Base-by-base conservation (phyloP, 2,888 invertebrate species). In the Poecilobothrus nobilitatus region DNA sequence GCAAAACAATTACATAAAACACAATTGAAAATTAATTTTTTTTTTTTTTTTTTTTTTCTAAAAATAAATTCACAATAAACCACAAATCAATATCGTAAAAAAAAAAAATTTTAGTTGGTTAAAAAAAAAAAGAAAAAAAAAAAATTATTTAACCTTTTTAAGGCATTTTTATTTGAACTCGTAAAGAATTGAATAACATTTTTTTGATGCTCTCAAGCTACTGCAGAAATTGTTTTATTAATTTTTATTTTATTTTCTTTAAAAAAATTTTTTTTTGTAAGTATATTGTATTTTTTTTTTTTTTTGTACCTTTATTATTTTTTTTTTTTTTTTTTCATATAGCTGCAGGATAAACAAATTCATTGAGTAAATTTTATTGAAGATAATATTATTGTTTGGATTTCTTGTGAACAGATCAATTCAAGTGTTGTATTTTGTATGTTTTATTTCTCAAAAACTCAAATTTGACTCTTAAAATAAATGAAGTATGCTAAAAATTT, bases 161-260 rank as follows among this genome's bases (percentile, higher is more conserved):
- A 53, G 53, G 15, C 53, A 53, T 53, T 53, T 27, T 53, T 6
- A 18, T 53, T 53, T 53, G 53, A 53, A 53, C 53, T 53, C 53
- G 53, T 53, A 53, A 53, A 53, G 53, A 53, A 53, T 53, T 53
- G 53, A 53, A 53, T 53, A 53, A 53, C 53, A 27, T 27, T 4
- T 53, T 53, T 53, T 37, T 53, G 53, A 53, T 53, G 53, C 53
- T 53, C 53, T 53, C 53, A 53, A 53, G 53, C 53, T 53, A 53
- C 53, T 53, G 53, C 53, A 53, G n/a, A 53, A 53, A 53, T 53
- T 53, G 15, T 53, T 53, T 53, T 53, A 53, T 53, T 53, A 53
- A 53, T 53, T 53, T 53, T 53, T 53, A 15, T 53, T 53, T 1
- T 15, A 18, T 15, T 18, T 18, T 18, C 2, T 53, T 53, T 53